phyloP scores from a whole-genome alignment of 2,113 vertebrate genomes.

The Atlantisia rogersi region DNA sequence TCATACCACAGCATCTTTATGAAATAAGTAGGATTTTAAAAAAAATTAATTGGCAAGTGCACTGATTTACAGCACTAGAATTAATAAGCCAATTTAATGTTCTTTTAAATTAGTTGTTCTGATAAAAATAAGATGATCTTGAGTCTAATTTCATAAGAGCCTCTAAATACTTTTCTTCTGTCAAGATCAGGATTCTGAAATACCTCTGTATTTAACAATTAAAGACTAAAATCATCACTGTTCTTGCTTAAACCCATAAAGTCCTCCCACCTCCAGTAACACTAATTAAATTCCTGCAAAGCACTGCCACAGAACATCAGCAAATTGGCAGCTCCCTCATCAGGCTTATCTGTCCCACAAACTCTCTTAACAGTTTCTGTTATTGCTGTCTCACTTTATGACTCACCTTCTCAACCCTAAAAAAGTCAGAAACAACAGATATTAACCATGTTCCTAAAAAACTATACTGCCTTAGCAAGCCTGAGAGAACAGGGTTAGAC shows the following conservation, averaged over 20 bases:
- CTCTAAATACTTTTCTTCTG: not conserved
- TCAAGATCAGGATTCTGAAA: not conserved
- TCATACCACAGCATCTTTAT: not conserved
- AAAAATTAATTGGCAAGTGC: not conserved
- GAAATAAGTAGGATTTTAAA: not conserved
- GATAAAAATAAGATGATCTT: not conserved
- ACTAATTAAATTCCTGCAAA: not conserved
- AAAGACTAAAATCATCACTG: not conserved
- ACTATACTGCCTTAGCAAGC: not conserved
- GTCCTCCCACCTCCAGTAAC: not conserved
- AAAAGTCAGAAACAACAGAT: not conserved
- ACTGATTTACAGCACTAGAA: not conserved
- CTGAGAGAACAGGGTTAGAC: not conserved
- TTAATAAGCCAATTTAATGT: not conserved
- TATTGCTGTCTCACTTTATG: not conserved
- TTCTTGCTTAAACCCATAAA: not conserved
- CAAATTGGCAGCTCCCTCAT: not conserved
- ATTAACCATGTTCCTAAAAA: not conserved
- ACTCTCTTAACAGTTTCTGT: not conserved
- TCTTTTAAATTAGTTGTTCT: not conserved
- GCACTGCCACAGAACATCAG: not conserved
- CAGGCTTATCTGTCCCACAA: not conserved
- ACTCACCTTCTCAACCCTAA: not conserved
- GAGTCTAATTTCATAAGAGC: not conserved
- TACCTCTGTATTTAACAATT: not conserved